Percentiles rank a stretch among this genome's conserved stretches.
phyloP scores from a whole-genome alignment of 2,113 vertebrate genomes.

The Atrichornis clamosus region DNA sequence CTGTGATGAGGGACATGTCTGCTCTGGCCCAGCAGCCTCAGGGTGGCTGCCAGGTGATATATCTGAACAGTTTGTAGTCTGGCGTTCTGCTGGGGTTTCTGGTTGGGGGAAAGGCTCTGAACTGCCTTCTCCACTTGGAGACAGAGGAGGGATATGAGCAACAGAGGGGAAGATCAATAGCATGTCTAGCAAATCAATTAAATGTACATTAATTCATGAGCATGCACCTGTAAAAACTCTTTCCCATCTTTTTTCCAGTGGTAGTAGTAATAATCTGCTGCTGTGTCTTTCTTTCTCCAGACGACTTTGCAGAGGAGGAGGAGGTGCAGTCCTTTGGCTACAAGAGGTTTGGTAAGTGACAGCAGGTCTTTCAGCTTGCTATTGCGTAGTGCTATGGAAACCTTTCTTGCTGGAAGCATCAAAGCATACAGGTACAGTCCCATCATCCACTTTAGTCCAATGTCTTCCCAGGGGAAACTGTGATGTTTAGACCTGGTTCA shows the following conservation, averaged over 20 bases:
- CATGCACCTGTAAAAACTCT: background rate
- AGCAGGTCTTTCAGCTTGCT: background rate
- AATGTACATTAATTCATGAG: background rate
- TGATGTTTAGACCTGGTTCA: background rate
- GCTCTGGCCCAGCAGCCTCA: background rate
- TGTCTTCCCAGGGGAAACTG: background rate
- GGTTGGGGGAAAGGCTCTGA: background rate
- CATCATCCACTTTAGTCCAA: background rate
- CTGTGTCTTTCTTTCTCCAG: slow-evolving; percentile 72
- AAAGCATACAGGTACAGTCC: background rate
- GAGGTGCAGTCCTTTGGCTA: slow-evolving; percentile 99
- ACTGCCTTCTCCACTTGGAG: background rate
- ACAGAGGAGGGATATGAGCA: background rate
- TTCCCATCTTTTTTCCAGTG: background rate
- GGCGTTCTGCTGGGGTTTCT: background rate
- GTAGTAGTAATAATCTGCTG: background rate
- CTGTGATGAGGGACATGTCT: background rate
- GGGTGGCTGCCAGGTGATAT: background rate
- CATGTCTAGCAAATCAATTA: background rate
- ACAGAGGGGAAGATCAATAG: background rate
- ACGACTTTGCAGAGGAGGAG: slow-evolving; percentile 96
- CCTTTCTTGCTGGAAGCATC: background rate
- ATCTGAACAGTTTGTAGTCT: background rate
- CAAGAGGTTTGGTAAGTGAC: slow-evolving; percentile 95
- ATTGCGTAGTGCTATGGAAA: background rate